Conservation (phyloP, 2,888 invertebrate species). For the Lypha dubia region DNA sequence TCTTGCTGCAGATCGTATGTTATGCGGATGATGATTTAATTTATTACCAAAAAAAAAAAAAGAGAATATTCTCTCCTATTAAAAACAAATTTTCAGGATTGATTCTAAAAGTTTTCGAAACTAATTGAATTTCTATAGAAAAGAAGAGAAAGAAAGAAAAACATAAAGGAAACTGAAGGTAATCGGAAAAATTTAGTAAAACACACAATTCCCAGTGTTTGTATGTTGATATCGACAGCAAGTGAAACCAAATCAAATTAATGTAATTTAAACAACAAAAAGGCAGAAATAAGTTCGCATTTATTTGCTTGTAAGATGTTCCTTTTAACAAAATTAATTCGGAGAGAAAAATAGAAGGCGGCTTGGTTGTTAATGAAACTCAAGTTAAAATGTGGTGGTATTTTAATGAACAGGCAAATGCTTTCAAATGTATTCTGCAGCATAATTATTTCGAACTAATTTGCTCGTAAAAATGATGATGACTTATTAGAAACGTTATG, state of each 20-base stretch:
- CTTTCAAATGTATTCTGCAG: too few relatives aligned
- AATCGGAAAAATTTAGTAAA: too few relatives aligned
- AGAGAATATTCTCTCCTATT: not conserved
- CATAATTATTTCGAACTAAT: too few relatives aligned
- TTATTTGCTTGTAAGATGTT: not conserved
- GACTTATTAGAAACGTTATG: too few relatives aligned
- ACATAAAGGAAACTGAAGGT: not conserved
- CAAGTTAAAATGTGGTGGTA: not conserved
- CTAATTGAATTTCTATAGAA: conserved; percentile 41
- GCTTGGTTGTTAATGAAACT: not conserved
- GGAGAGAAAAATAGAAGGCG: not conserved
- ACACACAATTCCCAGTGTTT: conserved; percentile 1
- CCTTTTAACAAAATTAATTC: not conserved
- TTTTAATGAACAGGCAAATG: not conserved
- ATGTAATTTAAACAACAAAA: conserved; percentile 5
- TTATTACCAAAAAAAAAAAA: not conserved
- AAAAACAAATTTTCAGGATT: conserved; percentile 1
- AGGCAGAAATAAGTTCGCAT: not conserved
- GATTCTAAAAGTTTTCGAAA: conserved; percentile 31
- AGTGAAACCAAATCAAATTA: conserved; percentile 26
- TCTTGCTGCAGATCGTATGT: not conserved
- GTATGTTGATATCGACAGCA: not conserved
- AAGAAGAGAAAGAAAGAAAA: not conserved
- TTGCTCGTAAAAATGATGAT: too few relatives aligned
- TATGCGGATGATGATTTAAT: conserved; percentile 13